phyloP scores from a whole-genome alignment of 23 tunicate species.

The Halocynthia roretzi region DNA sequence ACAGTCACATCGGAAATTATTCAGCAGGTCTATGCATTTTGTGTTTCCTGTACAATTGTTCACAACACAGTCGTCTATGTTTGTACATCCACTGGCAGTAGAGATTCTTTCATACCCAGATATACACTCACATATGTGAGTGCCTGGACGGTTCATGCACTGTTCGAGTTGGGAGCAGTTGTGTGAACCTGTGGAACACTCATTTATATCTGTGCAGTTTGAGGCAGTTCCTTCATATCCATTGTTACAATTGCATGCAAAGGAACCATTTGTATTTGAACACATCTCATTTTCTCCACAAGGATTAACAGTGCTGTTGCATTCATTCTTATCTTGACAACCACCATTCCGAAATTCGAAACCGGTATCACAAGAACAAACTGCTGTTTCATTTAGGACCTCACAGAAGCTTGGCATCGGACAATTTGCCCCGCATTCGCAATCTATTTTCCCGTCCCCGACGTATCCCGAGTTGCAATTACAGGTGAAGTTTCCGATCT shows the following conservation, averaged over 20 bases:
- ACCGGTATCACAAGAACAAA: not conserved
- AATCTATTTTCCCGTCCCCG: conserved; percentile 27
- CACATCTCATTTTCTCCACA: conserved; percentile 39
- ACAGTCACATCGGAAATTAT: conserved; percentile 4
- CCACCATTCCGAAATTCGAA: not conserved
- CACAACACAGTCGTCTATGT: conserved; percentile 20
- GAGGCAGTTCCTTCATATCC: conserved; percentile 12
- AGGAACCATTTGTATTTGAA: conserved; percentile 25
- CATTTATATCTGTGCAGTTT: conserved; percentile 25
- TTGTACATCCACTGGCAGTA: not conserved
- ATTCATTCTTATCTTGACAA: conserved; percentile 50
- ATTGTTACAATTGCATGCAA: conserved; percentile 33
- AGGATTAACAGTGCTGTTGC: conserved; percentile 1
- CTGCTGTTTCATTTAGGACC: not conserved
- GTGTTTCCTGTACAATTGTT: conserved; percentile 1
- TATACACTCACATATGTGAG: conserved; percentile 16
- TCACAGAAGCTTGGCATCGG: not conserved
- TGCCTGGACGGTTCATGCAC: conserved; percentile 19
- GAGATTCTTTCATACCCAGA: conserved; percentile 5
- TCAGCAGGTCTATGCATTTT: not conserved
- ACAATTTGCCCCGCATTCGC: conserved; percentile 15
- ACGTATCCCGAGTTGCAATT: conserved; percentile 35
- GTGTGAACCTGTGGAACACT: conserved; percentile 22
- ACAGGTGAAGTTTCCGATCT: conserved; percentile 33
- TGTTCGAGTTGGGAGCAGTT: conserved; percentile 10